Conservation (phyloP, 2,797 vertebrate genomes). For the Periparus ater region DNA sequence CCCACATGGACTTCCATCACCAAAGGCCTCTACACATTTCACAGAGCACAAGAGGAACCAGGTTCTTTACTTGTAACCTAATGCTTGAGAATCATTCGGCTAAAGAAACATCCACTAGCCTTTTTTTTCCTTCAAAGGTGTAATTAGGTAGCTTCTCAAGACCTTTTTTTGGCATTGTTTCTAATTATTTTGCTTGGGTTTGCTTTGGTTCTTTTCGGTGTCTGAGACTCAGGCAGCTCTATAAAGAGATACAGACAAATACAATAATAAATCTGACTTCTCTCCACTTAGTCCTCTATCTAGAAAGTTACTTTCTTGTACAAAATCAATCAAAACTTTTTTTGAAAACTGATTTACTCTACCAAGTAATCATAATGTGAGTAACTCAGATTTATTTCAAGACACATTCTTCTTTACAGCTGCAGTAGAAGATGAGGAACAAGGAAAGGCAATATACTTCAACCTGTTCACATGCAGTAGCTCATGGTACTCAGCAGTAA, state of each 20-base stretch:
- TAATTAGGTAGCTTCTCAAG: not conserved
- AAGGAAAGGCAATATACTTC: not conserved
- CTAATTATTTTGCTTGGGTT: not conserved
- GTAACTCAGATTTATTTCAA: constrained; percentile 19
- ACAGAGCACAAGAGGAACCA: not conserved
- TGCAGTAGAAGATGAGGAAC: not conserved
- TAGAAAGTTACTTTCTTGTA: not conserved
- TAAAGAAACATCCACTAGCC: not conserved
- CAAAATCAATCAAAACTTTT: constrained; percentile 9
- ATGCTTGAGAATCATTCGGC: not conserved
- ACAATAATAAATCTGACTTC: not conserved
- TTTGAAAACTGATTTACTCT: not conserved
- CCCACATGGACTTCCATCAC: rapidly evolving
- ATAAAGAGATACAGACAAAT: not conserved
- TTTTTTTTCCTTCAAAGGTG: not conserved
- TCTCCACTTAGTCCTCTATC: not conserved
- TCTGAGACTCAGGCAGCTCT: not conserved
- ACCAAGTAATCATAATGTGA: not conserved
- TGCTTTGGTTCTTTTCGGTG: not conserved
- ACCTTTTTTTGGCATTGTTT: not conserved
- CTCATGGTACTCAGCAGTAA: not conserved
- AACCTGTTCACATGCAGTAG: not conserved
- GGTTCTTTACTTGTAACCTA: not conserved
- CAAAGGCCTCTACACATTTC: not conserved
- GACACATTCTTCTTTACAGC: not conserved